Evolutionary conservation across 2,797 vertebrate genomes (phyloP).

Genomic region (Phoxinus dragarum): DNA sequence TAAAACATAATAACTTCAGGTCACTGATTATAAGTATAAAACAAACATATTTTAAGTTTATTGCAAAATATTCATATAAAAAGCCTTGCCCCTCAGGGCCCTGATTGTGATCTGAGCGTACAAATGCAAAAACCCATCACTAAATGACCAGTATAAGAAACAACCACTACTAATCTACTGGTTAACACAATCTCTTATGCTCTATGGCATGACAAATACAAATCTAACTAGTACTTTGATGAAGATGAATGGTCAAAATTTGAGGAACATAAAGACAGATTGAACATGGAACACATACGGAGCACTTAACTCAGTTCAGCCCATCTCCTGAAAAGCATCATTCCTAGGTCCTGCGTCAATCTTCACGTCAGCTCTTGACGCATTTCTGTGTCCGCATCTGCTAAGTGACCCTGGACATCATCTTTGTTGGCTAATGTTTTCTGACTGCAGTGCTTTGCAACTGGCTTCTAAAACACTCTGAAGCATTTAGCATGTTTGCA

Average conservation of each 20-base stretch:
- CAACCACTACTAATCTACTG: not conserved
- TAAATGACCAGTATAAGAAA: not conserved
- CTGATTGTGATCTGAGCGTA: not conserved
- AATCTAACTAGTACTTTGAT: not conserved
- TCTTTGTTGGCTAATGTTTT: slow-evolving; percentile 17
- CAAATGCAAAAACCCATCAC: not conserved
- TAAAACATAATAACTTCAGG: not conserved
- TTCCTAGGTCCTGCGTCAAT: not conserved
- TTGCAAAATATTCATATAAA: too few species aligned
- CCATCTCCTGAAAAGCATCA: not conserved
- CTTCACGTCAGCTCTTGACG: not conserved
- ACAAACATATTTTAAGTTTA: not conserved
- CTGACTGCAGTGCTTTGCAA: slow-evolving; percentile 28
- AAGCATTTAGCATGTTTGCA: slow-evolving; percentile 40
- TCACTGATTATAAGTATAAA: not conserved
- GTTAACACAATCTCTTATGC: not conserved
- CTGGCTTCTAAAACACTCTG: slow-evolving; percentile 21
- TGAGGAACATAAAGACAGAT: not conserved
- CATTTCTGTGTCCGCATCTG: slow-evolving; percentile 17
- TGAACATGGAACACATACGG: not conserved
- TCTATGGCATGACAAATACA: not conserved
- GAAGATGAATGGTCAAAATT: not conserved
- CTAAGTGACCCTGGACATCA: not conserved
- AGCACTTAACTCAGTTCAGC: not conserved
- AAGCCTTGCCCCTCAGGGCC: not conserved